A percentile compares a stretch with the other conserved stretches of the same genome.
These are phyloP conservation scores for Nomada fucata DNA, from an alignment of 2,888 invertebrate species.

Conservation along the genomic window DNA sequence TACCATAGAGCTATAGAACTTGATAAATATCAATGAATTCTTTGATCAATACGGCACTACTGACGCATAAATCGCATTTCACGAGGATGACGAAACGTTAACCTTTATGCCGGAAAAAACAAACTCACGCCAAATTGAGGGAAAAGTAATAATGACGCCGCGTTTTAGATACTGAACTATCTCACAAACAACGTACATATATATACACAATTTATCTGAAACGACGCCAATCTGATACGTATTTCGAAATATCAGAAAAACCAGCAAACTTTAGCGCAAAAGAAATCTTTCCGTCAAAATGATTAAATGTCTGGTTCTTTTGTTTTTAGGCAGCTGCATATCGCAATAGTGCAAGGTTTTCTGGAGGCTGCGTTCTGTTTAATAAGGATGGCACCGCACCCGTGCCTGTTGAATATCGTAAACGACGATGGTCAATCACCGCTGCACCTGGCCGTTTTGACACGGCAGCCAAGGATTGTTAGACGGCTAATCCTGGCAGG, in stretches of 20 bases:
- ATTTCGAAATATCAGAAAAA: neutral
- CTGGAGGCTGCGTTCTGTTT: constrained; percentile 90
- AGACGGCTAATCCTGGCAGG: constrained; percentile 93
- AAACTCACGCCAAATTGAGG: neutral
- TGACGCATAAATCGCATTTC: neutral
- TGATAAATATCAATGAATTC: too few species aligned
- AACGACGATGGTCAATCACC: constrained; percentile 93
- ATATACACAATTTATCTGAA: neutral
- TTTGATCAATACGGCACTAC: too few species aligned
- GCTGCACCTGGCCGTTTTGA: constrained; percentile 94
- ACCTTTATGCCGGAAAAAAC: constrained; percentile 15
- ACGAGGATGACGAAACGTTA: constrained; percentile 22
- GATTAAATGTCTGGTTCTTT: neutral
- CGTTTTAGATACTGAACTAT: constrained; percentile 4
- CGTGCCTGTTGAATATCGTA: constrained; percentile 90
- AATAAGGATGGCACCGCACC: constrained; percentile 91
- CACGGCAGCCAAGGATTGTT: constrained; percentile 90
- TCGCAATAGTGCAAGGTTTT: constrained; percentile 92
- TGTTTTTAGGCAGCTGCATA: constrained; percentile 90
- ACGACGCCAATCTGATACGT: neutral
- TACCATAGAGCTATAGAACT: too few species aligned
- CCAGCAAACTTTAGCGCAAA: neutral
- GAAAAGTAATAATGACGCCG: neutral
- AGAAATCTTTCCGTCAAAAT: neutral
- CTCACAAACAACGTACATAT: constrained; percentile 13